A percentile compares a stretch with the other conserved stretches of the same genome.
These are phyloP conservation scores for Allygus modestus DNA, from an alignment of 2,888 invertebrate genomes.

Conservation along the genomic window DNA sequence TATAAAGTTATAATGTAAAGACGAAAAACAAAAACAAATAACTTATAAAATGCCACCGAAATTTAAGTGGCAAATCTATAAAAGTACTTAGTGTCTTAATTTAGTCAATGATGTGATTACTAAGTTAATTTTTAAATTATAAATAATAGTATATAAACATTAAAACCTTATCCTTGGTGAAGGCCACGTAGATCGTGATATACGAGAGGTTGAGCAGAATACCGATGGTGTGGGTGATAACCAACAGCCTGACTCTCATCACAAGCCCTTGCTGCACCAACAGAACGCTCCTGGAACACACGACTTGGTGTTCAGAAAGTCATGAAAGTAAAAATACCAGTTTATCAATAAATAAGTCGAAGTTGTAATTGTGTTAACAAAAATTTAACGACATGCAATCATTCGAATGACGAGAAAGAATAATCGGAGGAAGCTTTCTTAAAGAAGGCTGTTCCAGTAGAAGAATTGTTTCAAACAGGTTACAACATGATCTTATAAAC, in stretches of 20 bases:
- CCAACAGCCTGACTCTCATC: background rate
- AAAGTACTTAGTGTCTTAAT: too few relatives aligned
- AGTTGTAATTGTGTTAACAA: background rate
- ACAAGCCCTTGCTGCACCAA: slow-evolving; percentile 39
- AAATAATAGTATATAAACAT: too few relatives aligned
- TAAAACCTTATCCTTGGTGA: slow-evolving; percentile 48
- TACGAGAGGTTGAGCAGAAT: slow-evolving; percentile 16
- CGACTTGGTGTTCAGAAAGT: background rate
- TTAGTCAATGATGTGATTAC: too few relatives aligned
- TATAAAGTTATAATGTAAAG: too few relatives aligned
- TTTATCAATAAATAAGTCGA: background rate
- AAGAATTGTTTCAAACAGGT: too few relatives aligned
- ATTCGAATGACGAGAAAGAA: background rate
- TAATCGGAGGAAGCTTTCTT: too few relatives aligned
- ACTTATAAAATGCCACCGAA: too few relatives aligned
- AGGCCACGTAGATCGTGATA: slow-evolving; percentile 27
- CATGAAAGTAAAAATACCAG: background rate
- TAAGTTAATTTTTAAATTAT: too few relatives aligned
- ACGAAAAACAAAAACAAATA: too few relatives aligned
- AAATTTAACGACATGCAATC: background rate
- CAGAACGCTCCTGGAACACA: slow-evolving; percentile 47
- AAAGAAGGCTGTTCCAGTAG: too few relatives aligned
- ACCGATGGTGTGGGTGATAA: slow-evolving; percentile 37
- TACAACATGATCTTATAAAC: too few relatives aligned
- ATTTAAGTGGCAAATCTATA: too few relatives aligned